phyloP scores from a whole-genome alignment of 2,888 invertebrate species.

The Selenia dentaria region DNA sequence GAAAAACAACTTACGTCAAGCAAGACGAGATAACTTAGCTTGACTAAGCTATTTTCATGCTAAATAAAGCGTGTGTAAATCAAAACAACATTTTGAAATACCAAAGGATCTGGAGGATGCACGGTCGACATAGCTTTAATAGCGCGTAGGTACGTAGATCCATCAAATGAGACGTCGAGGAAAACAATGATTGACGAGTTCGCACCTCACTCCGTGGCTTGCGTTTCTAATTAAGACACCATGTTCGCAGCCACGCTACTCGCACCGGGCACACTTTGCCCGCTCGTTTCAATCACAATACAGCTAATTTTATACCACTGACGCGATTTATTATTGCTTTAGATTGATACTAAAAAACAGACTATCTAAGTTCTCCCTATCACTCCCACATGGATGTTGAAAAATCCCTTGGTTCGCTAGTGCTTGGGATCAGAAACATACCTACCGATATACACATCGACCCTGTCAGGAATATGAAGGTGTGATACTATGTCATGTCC shows the following conservation, averaged over 20 bases:
- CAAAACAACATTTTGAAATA: constrained; percentile 2
- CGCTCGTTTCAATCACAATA: constrained; percentile 62
- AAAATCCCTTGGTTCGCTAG: too few relatives aligned
- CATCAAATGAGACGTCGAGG: constrained; percentile 63
- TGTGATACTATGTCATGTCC: too few relatives aligned
- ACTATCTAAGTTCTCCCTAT: too few relatives aligned
- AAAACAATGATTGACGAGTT: constrained; percentile 82
- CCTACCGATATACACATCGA: too few relatives aligned
- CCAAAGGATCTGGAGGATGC: constrained; percentile 47
- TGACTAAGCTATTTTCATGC: background rate
- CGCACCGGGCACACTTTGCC: constrained; percentile 64
- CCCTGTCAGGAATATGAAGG: too few relatives aligned
- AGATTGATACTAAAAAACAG: too few relatives aligned
- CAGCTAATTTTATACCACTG: constrained; percentile 52
- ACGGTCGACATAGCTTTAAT: constrained; percentile 62
- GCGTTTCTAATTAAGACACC: constrained; percentile 82
- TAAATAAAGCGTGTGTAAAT: background rate
- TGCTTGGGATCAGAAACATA: too few relatives aligned
- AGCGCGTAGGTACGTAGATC: constrained; percentile 64
- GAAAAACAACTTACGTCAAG: background rate
- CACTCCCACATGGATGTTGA: too few relatives aligned
- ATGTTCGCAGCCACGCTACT: constrained; percentile 48
- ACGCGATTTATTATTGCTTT: constrained; percentile 39
- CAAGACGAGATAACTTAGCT: background rate
- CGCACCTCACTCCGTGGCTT: constrained; percentile 76